Base-by-base conservation (phyloP, 2,888 invertebrate species). In the Eristalis arbustorum region DNA sequence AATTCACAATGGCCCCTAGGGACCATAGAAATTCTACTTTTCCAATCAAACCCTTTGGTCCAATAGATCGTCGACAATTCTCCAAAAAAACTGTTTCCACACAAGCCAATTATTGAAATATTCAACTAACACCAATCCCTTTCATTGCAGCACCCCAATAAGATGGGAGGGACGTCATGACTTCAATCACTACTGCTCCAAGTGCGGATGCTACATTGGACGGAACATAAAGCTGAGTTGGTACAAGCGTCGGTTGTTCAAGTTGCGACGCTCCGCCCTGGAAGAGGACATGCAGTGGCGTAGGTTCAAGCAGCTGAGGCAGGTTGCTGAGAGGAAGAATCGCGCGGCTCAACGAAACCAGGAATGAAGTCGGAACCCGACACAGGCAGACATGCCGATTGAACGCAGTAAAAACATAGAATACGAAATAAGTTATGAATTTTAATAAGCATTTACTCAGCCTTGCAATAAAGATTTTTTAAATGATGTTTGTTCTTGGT, bases 141-240 rank as follows among this genome's bases (percentile, higher is more conserved):
- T 8, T 31, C 4, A 4, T 31, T 67, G 0, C 23, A 92, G 91
- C 73, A 90, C 89, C 49, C 91, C 91, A 63, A 91, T 91, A 73
- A 90, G 84, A 42, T 91, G 91, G 89, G 57, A 80, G 0, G 89
- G 90, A 2, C 91, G 91, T 3, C 82, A 85, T 37, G 92, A 92
- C 22, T 90, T 90, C 63, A 92, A 92, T 88, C 92, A 92, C 57
- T 92, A 92, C 63, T 92, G 92, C 61, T 82, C 88, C 0, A 89
- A 90, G 40, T 92, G 92, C 62, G 92, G 92, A 31, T 92, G 92
- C 72, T 92, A 88, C 34, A 91, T 92, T 82, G 92, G 92, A 1
- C 90, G 92, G 3, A 90, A 89, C 71, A 89, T 89, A 8, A 90
- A 92, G 3, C 74, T 92, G n/a, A 91, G 92, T 63, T 92, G 92